Base-by-base conservation (phyloP, 2,797 vertebrate species). In the Rhynchonycteris naso region DNA sequence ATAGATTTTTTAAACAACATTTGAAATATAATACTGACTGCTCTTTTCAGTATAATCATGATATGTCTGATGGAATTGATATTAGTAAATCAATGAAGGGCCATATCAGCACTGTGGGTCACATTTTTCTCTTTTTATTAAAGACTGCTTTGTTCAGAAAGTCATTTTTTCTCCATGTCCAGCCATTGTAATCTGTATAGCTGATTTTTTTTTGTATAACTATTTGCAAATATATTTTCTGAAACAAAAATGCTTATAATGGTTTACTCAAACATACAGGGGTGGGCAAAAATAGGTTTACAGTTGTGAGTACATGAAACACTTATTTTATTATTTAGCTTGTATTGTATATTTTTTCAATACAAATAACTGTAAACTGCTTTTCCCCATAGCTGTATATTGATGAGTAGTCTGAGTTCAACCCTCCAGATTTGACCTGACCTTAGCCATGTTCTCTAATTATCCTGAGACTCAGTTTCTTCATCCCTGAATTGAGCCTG, bases 71-170 rank as follows among this genome's bases (percentile, higher is more conserved):
- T n/a, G 35, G 26, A 79, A 72, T 7, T 68, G 38, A 84, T 50
- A 71, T 72, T 59, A 75, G 24, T 50, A 59, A 85, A 71, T 84
- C 38, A 74, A n/a, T 19, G 69, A 91, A 72, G n/a, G 19, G 1
- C 43, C 54, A 72, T 79, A 88, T 88, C 47, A 91, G 30, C 28
- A 65, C 38, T 54, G 7, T 35, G 21, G 30, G 72, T 66, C 24
- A 71, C 43, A 43, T 69, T 89, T 96, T 90, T 86, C 52, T 47
- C 47, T 81, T 89, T 88, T 89, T 89, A 93, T 95, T 75, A 95
- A 95, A 95, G 84, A 89, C 47, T 74, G 61, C n/a, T 75, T 94
- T 95, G 56, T 78, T 43, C 71, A 72, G 24, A 84, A 7, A 63
- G 56, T 83, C 56, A 63, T 89, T 92, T 90, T 92, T 93, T 61